A percentile compares a stretch with the other conserved stretches of the same genome.
These are phyloP conservation scores for Eucriotettix oculatus DNA, from an alignment of 2,888 invertebrate species.

Conservation along the genomic window DNA sequence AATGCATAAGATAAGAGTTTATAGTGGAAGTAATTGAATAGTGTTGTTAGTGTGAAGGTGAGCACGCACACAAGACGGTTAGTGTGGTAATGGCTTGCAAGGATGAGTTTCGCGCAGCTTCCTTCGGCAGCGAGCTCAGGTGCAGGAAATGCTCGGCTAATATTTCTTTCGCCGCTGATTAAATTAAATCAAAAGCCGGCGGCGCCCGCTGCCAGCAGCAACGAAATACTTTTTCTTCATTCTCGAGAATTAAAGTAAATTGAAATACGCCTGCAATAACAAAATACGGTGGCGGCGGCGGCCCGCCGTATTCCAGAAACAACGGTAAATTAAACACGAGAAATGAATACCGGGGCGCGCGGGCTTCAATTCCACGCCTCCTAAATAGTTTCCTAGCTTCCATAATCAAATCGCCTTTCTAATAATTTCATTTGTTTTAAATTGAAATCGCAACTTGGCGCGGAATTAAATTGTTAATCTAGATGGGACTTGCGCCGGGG, in stretches of 20 bases:
- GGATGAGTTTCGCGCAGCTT: too few relatives aligned
- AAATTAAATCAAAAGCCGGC: conserved; percentile 27
- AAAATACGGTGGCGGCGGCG: conserved; percentile 6
- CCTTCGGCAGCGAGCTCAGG: too few relatives aligned
- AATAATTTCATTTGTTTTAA: conserved; percentile 1
- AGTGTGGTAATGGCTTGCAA: too few relatives aligned
- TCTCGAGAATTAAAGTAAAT: conserved; percentile 28
- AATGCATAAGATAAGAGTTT: too few relatives aligned
- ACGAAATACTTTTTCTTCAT: conserved; percentile 23
- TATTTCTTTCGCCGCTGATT: conserved; percentile 20
- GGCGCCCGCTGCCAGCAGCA: background rate
- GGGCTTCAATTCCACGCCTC: background rate
- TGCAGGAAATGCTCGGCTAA: background rate
- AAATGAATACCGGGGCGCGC: background rate
- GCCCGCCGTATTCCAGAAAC: background rate
- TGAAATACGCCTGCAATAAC: conserved; percentile 23
- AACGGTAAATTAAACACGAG: conserved; percentile 1
- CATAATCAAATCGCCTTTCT: background rate
- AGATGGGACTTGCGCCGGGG: conserved; percentile 9
- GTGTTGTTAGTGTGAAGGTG: too few relatives aligned
- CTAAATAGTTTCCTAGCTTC: background rate
- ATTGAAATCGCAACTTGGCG: conserved; percentile 1
- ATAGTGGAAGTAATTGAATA: too few relatives aligned
- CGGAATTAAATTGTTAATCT: conserved; percentile 1
- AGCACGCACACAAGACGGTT: too few relatives aligned